Evolutionary conservation across 2,113 vertebrate genomes (phyloP), one percentile per base, ranked within the genome.

Genomic region (Stictonetta naevosa): DNA sequence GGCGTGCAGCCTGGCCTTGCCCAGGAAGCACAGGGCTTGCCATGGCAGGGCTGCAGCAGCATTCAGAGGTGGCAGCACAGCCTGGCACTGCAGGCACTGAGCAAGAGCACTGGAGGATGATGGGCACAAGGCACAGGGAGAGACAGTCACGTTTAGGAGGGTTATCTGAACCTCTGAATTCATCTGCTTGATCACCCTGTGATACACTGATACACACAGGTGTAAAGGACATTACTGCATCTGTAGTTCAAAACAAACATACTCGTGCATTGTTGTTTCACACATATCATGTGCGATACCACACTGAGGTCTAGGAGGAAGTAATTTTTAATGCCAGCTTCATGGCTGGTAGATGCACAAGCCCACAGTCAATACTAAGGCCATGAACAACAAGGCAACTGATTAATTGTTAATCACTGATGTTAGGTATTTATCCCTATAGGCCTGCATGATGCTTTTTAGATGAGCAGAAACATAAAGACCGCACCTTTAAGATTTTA

Each of bases 101-200:
- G 68, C 22, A 7, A 40, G 52, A 69, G 5, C 18, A 53, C 7
- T 1, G 1, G 31, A n/a, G 13, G n/a, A 52, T 0, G 0, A 8
- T 4, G 17, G 42, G 36, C 69, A 64, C 8, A 1, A 6, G 13
- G 48, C 79, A 28, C 12, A 56, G 34, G 33, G 36, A 58, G 48
- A 62, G 6, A 14, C 14, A 29, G 46, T 14, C 18, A 3, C 3
- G 12, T 38, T 44, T 21, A 15, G 22, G 23, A 68, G 21, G 25
- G 42, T 68, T 62, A 50, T 11, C 34, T 38, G 42, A 48, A 53
- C 20, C 33, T 52, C 46, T 34, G 44, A 44, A 48, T 76, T 26
- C 10, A 31, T 33, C 21, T 42, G 3, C 46, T 71, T 1, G 0
- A 7, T 59, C 31, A 7, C 12, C 62, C 18, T 18, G 6, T 31